These are phyloP conservation scores for Drosophila affinis DNA, from an alignment of 2,888 invertebrate genomes.

Conservation along the genomic window DNA sequence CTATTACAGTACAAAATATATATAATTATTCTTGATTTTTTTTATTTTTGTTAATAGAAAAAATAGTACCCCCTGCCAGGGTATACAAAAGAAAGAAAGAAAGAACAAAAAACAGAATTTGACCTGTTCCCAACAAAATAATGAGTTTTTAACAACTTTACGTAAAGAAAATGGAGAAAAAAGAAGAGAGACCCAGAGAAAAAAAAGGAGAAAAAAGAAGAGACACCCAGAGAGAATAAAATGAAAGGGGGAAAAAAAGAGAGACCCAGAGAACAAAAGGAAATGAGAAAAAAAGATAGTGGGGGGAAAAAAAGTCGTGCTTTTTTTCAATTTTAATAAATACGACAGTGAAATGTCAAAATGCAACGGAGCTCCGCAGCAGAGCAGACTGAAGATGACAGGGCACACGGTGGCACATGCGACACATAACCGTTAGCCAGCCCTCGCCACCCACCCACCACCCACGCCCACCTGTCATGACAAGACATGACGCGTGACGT, in stretches of 20 bases:
- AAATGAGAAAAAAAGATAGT: slow-evolving; percentile 4
- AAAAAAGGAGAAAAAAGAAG: slow-evolving; percentile 9
- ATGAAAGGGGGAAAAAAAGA: slow-evolving; percentile 10
- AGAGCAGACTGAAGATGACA: slow-evolving; percentile 45
- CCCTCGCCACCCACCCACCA: neutral
- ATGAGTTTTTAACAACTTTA: slow-evolving; percentile 71
- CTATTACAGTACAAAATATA: no score
- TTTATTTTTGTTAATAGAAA: no score
- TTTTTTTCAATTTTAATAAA: slow-evolving; percentile 64
- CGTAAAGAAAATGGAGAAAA: slow-evolving; percentile 6
- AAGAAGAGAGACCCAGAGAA: slow-evolving; percentile 1
- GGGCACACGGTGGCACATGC: slow-evolving; percentile 8
- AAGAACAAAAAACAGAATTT: slow-evolving; percentile 19
- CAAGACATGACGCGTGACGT: slow-evolving; percentile 47
- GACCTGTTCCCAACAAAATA: slow-evolving; percentile 47
- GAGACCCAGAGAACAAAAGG: slow-evolving; percentile 18
- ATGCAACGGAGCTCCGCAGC: slow-evolving; percentile 53
- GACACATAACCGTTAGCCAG: slow-evolving; percentile 24
- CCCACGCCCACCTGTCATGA: slow-evolving; percentile 46
- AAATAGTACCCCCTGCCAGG: neutral
- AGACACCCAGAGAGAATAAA: slow-evolving; percentile 5
- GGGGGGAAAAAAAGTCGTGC: neutral
- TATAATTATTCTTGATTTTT: no score
- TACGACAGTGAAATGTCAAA: slow-evolving; percentile 73
- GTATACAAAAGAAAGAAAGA: neutral